Percentiles rank a stretch among this genome's conserved stretches.
phyloP scores from a whole-genome alignment of 2,113 vertebrate species.

The Ondatra zibethicus region DNA sequence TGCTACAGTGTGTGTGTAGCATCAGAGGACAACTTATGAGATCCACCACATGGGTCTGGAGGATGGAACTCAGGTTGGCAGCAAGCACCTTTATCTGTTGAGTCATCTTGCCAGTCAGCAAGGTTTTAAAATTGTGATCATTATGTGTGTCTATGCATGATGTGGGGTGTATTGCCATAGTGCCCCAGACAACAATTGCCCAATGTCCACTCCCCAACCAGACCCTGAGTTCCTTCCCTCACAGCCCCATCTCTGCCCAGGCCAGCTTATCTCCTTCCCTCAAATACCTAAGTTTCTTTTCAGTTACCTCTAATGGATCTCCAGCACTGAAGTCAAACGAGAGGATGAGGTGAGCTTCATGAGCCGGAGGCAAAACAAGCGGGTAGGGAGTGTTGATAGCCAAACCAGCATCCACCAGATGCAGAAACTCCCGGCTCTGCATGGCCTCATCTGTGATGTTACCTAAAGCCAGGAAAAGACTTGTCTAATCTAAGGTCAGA shows the following conservation, averaged over 20 bases:
- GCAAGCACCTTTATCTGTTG: neutral
- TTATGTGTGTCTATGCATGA: too few species aligned
- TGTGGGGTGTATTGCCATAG: neutral
- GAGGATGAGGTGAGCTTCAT: slow-evolving; percentile 78
- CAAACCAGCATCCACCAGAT: slow-evolving; percentile 81
- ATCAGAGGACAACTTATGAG: neutral
- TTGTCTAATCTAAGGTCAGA: neutral
- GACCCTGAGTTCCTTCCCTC: neutral
- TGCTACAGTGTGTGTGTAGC: neutral
- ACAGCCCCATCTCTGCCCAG: neutral
- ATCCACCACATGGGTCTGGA: too few species aligned
- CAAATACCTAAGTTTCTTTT: neutral
- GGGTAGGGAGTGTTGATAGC: slow-evolving; percentile 82
- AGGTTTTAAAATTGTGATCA: neutral
- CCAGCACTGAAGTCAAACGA: slow-evolving; percentile 84
- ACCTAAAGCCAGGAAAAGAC: neutral
- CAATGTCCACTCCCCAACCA: neutral
- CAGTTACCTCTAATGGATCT: slow-evolving; percentile 83
- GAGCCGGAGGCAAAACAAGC: slow-evolving; percentile 63
- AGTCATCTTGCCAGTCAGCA: neutral
- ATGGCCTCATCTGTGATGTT: slow-evolving; percentile 2
- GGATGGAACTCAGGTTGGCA: neutral
- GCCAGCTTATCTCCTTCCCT: too few species aligned
- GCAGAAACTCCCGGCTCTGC: neutral
- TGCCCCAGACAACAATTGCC: neutral